These are phyloP conservation scores for Mactromeris polynyma DNA, from an alignment of 2,888 invertebrate species.

Conservation along the genomic window DNA sequence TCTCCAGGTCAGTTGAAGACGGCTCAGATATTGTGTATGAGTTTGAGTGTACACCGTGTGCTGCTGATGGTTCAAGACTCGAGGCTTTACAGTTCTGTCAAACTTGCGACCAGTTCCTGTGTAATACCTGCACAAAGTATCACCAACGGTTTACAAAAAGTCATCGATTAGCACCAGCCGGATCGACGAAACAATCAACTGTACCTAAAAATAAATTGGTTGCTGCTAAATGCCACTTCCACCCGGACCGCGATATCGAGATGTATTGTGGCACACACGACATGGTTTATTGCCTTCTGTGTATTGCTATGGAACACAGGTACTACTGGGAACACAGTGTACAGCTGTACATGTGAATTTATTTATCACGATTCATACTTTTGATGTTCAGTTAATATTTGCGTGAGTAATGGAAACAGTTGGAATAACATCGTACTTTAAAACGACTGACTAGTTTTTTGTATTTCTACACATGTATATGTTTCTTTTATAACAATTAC, in stretches of 20 bases:
- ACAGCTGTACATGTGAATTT: too few species aligned
- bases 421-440: too few species aligned
- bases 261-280: conserved; percentile 28
- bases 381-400: too few species aligned
- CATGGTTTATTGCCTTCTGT: conserved; percentile 16
- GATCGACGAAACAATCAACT: not conserved
- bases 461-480: too few species aligned
- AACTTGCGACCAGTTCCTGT: conserved; percentile 1
- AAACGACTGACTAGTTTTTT: too few species aligned
- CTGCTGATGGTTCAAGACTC: not conserved
- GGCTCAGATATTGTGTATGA: conserved; percentile 26
- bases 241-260: conserved; percentile 19
- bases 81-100: conserved; percentile 14
- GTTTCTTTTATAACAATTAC: too few species aligned
- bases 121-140: conserved; percentile 13
- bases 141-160: not conserved
- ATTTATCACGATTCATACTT: too few species aligned
- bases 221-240: conserved; percentile 4
- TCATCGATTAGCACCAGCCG: not conserved
- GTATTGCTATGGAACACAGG: conserved; percentile 30
- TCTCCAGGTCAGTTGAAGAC: not conserved
- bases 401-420: too few species aligned
- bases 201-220: not conserved
- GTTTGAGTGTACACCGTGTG: conserved; percentile 16
- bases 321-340: too few species aligned